Conservation (phyloP, 2,888 invertebrate species). For the Fragum fragum region DNA sequence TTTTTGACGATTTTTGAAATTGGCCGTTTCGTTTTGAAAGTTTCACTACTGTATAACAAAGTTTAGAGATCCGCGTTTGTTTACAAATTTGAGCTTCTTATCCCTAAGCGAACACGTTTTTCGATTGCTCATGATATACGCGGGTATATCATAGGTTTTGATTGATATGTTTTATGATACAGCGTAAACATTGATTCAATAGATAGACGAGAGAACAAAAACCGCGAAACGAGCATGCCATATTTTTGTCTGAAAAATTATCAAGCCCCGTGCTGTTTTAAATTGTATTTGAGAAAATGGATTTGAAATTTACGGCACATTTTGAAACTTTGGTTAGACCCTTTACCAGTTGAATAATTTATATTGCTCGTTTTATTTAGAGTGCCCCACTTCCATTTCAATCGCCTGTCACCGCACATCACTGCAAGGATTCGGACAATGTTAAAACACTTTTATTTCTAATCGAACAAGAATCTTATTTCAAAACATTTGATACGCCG, state of each 20-base stretch:
- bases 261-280: constrained; percentile 2
- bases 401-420: no score
- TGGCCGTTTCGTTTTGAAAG: background rate
- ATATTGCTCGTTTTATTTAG: no score
- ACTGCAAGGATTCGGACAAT: no score
- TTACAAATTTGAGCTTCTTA: constrained; percentile 17
- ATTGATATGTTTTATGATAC: constrained; percentile 27
- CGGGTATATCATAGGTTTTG: constrained; percentile 18
- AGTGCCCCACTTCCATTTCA: no score
- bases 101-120: constrained; percentile 25
- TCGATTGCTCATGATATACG: constrained; percentile 22
- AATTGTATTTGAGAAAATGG: constrained; percentile 6
- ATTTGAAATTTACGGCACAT: background rate
- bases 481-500: no score
- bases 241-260: constrained; percentile 5
- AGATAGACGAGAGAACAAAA: constrained; percentile 14
- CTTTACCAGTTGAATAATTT: no score
- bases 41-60: background rate
- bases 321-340: no score
- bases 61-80: constrained; percentile 10
- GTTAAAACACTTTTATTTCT: no score
- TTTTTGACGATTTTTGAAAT: no score
- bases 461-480: no score
- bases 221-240: constrained; percentile 3
- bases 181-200: constrained; percentile 27